These are phyloP conservation scores for Ophion obscuratus DNA, from an alignment of 2,888 invertebrate species.

Conservation along the genomic window DNA sequence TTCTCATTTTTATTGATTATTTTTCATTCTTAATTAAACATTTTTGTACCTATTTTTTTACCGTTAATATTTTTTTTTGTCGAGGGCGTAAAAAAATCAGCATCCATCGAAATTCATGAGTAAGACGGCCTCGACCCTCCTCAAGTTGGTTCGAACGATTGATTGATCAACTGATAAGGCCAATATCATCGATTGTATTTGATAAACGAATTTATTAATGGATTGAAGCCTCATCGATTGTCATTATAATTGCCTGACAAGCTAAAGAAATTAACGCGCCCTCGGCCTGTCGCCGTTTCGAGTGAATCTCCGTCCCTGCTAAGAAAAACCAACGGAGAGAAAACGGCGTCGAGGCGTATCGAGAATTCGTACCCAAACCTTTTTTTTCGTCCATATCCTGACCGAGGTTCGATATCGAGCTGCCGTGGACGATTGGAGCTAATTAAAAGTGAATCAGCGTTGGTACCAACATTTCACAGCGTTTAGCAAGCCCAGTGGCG, in stretches of 20 bases:
- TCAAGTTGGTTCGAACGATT: too few species aligned
- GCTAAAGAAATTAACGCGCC: not conserved
- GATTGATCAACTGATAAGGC: not conserved
- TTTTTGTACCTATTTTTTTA: too few species aligned
- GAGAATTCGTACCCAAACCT: constrained; percentile 3
- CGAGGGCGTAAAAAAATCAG: too few species aligned
- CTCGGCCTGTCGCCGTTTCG: not conserved
- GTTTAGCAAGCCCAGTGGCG: constrained; percentile 3
- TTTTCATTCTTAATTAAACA: too few species aligned
- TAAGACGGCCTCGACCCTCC: too few species aligned
- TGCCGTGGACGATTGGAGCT: constrained; percentile 1
- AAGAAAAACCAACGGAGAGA: not conserved
- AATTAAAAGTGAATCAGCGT: constrained; percentile 35
- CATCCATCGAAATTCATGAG: too few species aligned
- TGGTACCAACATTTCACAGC: constrained; percentile 2
- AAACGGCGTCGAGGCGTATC: not conserved
- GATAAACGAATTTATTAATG: not conserved
- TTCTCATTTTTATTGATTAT: too few species aligned
- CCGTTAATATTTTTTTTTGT: too few species aligned
- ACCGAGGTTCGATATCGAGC: constrained; percentile 6
- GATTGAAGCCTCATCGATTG: constrained; percentile 2
- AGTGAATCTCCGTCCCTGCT: not conserved
- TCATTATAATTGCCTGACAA: constrained; percentile 2
- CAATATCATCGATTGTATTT: not conserved
- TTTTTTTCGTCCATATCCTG: constrained; percentile 8